Percentiles rank a stretch among this genome's conserved stretches.
Evolutionary conservation across 2,113 vertebrate genomes (phyloP).

Genomic region (Seriola aureovittata): DNA sequence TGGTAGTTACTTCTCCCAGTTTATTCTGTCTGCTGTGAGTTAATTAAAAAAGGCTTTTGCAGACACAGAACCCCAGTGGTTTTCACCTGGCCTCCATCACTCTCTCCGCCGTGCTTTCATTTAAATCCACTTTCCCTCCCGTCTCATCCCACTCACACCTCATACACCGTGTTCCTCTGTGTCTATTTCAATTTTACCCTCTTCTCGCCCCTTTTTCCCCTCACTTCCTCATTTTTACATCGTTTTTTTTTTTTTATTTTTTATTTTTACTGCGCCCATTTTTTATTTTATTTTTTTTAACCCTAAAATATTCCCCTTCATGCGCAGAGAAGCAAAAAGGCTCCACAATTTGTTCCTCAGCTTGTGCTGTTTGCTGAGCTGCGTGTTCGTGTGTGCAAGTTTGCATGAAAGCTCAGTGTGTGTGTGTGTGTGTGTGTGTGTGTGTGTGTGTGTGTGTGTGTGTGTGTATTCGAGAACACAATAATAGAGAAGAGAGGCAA

Average conservation of each 20-base stretch:
- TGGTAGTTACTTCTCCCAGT: slow-evolving; percentile 50
- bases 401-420: slow-evolving; percentile 33
- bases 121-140: slow-evolving; percentile 40
- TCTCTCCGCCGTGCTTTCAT: slow-evolving; percentile 31
- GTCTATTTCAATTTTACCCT: slow-evolving; percentile 27
- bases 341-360: not conserved
- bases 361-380: slow-evolving; percentile 8
- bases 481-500: slow-evolving; percentile 59
- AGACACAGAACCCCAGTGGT: slow-evolving; percentile 53
- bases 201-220: not conserved
- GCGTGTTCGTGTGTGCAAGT: slow-evolving; percentile 29
- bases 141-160: slow-evolving; percentile 44
- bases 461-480: slow-evolving; percentile 41
- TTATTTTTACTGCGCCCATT: slow-evolving; percentile 10
- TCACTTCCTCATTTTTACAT: slow-evolving; percentile 5
- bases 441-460: slow-evolving; percentile 1
- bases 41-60: slow-evolving; percentile 70
- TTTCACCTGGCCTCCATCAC: slow-evolving; percentile 53
- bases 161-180: slow-evolving; percentile 1
- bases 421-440: slow-evolving; percentile 6
- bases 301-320: slow-evolving; percentile 15
- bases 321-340: slow-evolving; percentile 12
- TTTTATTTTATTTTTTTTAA: slow-evolving; percentile 16
- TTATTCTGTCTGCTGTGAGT: slow-evolving; percentile 63
- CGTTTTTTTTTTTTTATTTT: not conserved